Base-by-base conservation (phyloP, 2,797 vertebrate species). In the Xiphorhynchus erythropygius region DNA sequence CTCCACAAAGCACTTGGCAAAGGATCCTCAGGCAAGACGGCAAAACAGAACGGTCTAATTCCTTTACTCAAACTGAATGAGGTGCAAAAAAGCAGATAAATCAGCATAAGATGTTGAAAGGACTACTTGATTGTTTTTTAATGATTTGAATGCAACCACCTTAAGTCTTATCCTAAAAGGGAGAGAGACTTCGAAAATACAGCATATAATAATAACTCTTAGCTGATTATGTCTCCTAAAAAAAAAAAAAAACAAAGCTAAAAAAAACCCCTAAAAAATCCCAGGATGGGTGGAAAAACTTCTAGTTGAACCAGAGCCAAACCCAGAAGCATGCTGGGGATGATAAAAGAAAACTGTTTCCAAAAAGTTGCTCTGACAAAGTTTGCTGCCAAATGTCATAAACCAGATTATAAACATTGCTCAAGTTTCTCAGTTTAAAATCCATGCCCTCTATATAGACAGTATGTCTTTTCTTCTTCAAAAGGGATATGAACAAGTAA, bases 271-370 rank as follows among this genome's bases (percentile, higher is more conserved):
- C 44, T 22, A 90, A 91, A 90, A 92, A 62, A 39, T 22, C 18
- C 32, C 42, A 63, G 42, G 49, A 24, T 8, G 28, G 56, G 93
- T 94, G 89, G 89, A 96, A 96, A 96, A 95, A 79, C 52, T 96
- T 96, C 59, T 84, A 18, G 14, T 64, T 93, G 96, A 94, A 95
- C 67, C 27, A 67, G 11, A 9, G 87, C 91, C 94, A 96, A 94
- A 95, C 53, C 85, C 85, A 91, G 96, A 94, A 87, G 63, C 89
- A 95, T 89, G 80, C 83, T 91, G 83, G 70, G 59, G 83, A 82
- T 73, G 94, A 95, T 89, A 94, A 93, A 96, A 90, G 55, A 92
- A 92, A 88, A 84, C 64, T 19, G 15, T 74, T 95, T 94, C 85
- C 70, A 94, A 93, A 94, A 90, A 46, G 63, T 41, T 94, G 27